Base-by-base conservation (phyloP, 1,140 invertebrate genomes). In the Proctacanthus coquilletti region DNA sequence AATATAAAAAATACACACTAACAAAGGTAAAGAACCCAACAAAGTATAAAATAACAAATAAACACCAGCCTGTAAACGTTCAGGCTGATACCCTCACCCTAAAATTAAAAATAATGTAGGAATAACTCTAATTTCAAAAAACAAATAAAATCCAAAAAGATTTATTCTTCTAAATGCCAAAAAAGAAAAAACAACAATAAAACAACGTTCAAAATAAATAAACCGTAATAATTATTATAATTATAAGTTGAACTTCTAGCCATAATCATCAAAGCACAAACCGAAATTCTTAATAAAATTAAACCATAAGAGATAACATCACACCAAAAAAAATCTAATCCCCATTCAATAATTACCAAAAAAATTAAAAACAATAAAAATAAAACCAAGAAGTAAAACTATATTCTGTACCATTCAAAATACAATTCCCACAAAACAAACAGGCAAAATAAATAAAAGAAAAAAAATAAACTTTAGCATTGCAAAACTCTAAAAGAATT, bases 81-180 rank as follows among this genome's bases (percentile, higher is more conserved):
- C 72, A 47, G 66, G 63, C 47, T 76, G 70, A 61, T 65, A 64
- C 0, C 74, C 72, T 38, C 71, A 76, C 0, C 70, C 71, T 47
- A 74, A 60, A 70, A 77, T 70, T 54, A 76, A 63, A 49, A 75
- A 46, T 52, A 75, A 65, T 38, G 65, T 70, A 41, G 70, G 71
- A 62, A 77, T 66, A 53, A 75, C 61, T 36, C 65, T 70, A 39
- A 58, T 51, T 44, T 76, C 71, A 73, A 75, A 75, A 68, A 69
- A 71, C 56, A 75, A 61, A 69, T 73, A 76, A 71, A 77, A 75
- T 50, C 64, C 50, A 62, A 77, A 65, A 52, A 72, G 64, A 65
- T 66, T 69, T 51, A 62, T 52, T 35, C 47, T 45, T 42, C 51
- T 58, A 69, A 74, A 71, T 43, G 63, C 67, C 50, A 64, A 56